These are phyloP conservation scores for Acanthurus leucopareius DNA, from an alignment of 2,797 vertebrate species.

Conservation along the genomic window DNA sequence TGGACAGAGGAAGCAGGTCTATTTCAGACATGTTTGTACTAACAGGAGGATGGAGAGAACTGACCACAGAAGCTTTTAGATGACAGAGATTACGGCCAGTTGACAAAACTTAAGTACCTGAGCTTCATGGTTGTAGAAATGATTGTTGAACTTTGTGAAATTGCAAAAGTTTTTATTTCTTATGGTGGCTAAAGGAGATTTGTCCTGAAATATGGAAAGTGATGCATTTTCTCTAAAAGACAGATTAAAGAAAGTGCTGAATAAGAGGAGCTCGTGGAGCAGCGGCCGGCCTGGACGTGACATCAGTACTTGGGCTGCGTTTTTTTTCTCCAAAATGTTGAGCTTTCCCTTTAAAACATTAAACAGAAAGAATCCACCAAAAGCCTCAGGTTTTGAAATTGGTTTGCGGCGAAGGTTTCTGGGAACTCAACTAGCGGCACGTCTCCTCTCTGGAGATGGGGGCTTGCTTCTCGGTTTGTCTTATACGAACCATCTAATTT, in stretches of 20 bases:
- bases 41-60: background rate
- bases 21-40: background rate
- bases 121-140: too few species aligned
- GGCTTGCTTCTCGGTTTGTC: constrained; percentile 54
- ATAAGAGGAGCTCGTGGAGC: background rate
- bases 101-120: too few species aligned
- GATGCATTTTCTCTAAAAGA: too few species aligned
- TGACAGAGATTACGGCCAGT: too few species aligned
- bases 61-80: too few species aligned
- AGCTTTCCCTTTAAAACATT: constrained; percentile 35
- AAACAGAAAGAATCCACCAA: constrained; percentile 38
- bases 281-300: background rate
- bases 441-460: constrained; percentile 51
- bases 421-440: constrained; percentile 62
- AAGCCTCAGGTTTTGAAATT: constrained; percentile 53
- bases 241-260: background rate
- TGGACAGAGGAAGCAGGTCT: background rate
- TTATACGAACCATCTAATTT: constrained; percentile 73
- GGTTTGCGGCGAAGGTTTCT: constrained; percentile 69
- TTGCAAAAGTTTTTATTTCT: too few species aligned
- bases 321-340: constrained; percentile 24
- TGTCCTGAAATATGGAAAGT: background rate
- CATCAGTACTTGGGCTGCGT: constrained; percentile 4
- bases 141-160: too few species aligned
- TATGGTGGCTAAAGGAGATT: background rate